Base-by-base conservation (phyloP, 1,140 invertebrate species). In the Heliothis virescens region DNA sequence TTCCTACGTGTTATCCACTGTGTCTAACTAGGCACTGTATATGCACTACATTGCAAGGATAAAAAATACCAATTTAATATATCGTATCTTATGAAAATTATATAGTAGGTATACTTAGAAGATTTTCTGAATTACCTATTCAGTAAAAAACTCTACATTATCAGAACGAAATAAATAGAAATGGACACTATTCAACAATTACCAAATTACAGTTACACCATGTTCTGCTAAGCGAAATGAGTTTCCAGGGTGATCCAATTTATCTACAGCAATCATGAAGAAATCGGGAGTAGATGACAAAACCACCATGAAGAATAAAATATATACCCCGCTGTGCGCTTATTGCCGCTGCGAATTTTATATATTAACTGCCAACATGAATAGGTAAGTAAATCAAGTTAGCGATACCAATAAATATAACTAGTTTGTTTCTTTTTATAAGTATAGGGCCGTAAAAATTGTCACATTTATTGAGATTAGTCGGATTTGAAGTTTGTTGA, bases 291-390 rank as follows among this genome's bases (percentile, higher is more conserved):
- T 65, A 59, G 67, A 67, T 41, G 55, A 55, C 34, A 78, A 52
- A 47, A 18, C 29, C 12, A 41, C 59, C 48, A 48, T 67, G 48
- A 78, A 77, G 48, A 55, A 53, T 16, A 15, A 16, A 41, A 41
- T 41, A 48, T 34, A 21, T 13, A 21, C 15, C 21, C 34, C n/a
- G 82, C 84, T 85, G 48, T 79, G 84, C 84, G 84, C 12, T 59
- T n/a, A 52, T 52, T 79, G 84, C 84, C 67, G 50, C 74, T 77
- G 84, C 84, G 84, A 85, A 80, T 83, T 41, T 57, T 3, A 21
- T 57, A 15, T 60, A 7, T 18, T 41, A 0, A 11, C 55, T 29
- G 29, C 50, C 48, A 65, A 26, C n/a, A 65, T 80, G 59, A 34
- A 72, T 29, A 13, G 77, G 77, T 79, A 79, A 79, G 77, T 72